Evolutionary conservation across 2,113 vertebrate species (phyloP).

Genomic region (Lethenteron reissneri): DNA sequence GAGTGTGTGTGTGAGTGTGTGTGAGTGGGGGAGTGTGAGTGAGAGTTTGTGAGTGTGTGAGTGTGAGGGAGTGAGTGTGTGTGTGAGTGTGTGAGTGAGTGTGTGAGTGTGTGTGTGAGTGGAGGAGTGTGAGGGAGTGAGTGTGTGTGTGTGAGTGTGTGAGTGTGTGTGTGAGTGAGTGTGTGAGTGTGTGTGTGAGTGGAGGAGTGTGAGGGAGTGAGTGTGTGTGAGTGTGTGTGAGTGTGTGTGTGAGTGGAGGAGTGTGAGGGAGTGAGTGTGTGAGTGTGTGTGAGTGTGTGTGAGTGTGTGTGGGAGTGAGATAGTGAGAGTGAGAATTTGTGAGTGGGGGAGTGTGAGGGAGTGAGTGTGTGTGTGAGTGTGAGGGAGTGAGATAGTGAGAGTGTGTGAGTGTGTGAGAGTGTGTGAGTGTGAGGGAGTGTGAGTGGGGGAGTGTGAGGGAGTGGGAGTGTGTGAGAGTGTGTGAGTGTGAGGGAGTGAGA

Average conservation of each 20-base stretch:
- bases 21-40: no score
- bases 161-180: neutral
- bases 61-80: neutral
- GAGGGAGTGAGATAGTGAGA: neutral
- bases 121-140: no score
- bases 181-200: neutral
- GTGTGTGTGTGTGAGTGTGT: no score
- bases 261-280: neutral
- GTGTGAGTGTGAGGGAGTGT: neutral
- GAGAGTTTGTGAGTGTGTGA: neutral
- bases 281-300: neutral
- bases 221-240: neutral
- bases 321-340: neutral
- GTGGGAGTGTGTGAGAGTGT: neutral
- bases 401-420: neutral
- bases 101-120: no score
- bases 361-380: neutral
- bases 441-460: neutral
- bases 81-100: no score
- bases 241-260: no score
- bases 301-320: neutral
- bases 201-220: neutral
- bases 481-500: neutral
- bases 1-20: no score
- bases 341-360: neutral